These are phyloP conservation scores for Antechinus stuartii DNA, from an alignment of 2,113 vertebrate species.

Conservation along the genomic window DNA sequence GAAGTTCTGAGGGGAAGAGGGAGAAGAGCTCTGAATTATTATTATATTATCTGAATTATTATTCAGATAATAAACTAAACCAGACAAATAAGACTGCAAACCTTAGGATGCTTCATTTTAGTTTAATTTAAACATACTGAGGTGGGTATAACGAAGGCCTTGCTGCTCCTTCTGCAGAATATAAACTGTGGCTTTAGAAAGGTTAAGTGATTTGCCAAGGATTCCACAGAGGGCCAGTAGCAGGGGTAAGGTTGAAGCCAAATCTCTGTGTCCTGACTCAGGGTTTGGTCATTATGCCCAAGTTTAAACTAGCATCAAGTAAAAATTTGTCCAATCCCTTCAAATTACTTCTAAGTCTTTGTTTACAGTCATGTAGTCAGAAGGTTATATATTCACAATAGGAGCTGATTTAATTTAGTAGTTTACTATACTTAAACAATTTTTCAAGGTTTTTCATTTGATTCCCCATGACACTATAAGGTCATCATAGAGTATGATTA, in stretches of 20 bases:
- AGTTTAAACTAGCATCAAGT: constrained; percentile 41
- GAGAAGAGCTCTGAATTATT: too few relatives aligned
- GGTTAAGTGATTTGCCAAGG: not conserved
- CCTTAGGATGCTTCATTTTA: constrained; percentile 11
- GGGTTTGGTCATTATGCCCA: not conserved
- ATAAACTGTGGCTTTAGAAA: not conserved
- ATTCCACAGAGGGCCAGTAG: not conserved
- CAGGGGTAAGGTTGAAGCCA: not conserved
- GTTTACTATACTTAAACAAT: not conserved
- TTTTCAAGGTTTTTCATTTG: not conserved
- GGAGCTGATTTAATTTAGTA: not conserved
- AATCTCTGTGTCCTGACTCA: not conserved
- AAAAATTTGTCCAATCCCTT: constrained; percentile 31
- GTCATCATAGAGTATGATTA: not conserved
- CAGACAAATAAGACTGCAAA: not conserved
- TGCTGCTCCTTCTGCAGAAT: not conserved
- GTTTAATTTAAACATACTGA: constrained; percentile 28
- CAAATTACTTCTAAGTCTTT: constrained; percentile 2
- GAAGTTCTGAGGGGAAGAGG: too few relatives aligned
- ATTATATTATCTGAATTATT: too few relatives aligned
- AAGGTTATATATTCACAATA: not conserved
- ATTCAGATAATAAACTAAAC: too few relatives aligned
- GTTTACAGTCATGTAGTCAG: not conserved
- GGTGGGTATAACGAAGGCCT: not conserved
- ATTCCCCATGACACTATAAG: not conserved